A percentile compares a stretch with the other conserved stretches of the same genome.
Conservation (phyloP, 2,888 invertebrate species). For the Agonopterix arenella region DNA sequence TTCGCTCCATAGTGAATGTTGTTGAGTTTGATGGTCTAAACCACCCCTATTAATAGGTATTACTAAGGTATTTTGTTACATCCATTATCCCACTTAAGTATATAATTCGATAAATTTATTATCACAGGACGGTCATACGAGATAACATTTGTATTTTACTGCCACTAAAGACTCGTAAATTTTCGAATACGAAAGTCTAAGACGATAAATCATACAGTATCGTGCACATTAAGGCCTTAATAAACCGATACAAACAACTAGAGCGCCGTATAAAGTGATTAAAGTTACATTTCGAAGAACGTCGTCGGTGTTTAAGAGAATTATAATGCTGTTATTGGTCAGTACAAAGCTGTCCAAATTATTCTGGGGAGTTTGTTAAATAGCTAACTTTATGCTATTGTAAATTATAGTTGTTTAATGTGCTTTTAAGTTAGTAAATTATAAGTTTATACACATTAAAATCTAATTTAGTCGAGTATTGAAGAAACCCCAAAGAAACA, state of each 20-base stretch:
- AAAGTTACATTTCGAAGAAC: conserved; percentile 66
- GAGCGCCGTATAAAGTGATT: conserved; percentile 64
- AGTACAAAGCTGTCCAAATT: conserved; percentile 27
- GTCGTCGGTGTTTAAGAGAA: conserved; percentile 45
- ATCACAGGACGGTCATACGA: no score
- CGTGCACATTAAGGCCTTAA: conserved; percentile 45
- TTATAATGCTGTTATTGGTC: conserved; percentile 65
- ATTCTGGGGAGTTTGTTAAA: conserved; percentile 10
- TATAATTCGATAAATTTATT: no score
- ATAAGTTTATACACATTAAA: no score
- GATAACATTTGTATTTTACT: conserved; percentile 8
- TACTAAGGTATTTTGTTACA: no score
- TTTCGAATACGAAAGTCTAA: conserved; percentile 27
- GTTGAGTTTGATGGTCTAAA: no score
- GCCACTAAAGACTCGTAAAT: conserved; percentile 24
- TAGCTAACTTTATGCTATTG: neutral
- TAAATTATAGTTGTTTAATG: neutral
- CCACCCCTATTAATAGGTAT: no score
- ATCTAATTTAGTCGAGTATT: no score
- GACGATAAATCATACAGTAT: conserved; percentile 51
- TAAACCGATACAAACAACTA: conserved; percentile 54
- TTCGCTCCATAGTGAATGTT: no score
- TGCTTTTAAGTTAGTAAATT: neutral
- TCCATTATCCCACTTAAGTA: no score
- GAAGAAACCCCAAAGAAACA: no score